Evolutionary conservation across 1,140 invertebrate genomes (phyloP), one percentile per base, ranked within the genome.

Genomic region (Propsilocerus akamusi): DNA sequence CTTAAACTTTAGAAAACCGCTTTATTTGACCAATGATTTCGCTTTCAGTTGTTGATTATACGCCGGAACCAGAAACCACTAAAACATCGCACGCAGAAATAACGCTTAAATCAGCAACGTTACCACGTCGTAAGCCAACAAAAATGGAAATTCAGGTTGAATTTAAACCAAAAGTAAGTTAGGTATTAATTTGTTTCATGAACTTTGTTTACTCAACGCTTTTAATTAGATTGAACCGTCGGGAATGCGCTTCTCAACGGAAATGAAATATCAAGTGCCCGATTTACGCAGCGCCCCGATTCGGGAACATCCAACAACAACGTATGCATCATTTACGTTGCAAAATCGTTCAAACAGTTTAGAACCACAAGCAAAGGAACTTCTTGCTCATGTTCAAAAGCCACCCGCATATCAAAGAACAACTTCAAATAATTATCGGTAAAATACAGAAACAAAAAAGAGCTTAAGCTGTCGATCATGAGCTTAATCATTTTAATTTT

Each of bases 101-200:
- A 30, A 77, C 73, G 2, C 57, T 79, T 8, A 79, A 80, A 56
- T 79, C 76, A 48, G 76, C 77, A 3, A 80, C 78, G 0, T 61
- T 80, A 49, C 76, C 77, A 4, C 70, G 78, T 52, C 72, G 73
- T 8, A 72, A 75, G 51, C 70, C 72, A 53, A 77, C 75, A 11
- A 79, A 79, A 60, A 72, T 76, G 2, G 76, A 80, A 59, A 77
- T 81, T 25, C 73, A 74, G 49, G 57, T 80, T 51, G 68, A 73
- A 26, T 64, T 62, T 20, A 62, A 65, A 46, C 57, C 55, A 25
- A 58, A 64, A 41, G 49, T 58, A 47, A 48, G 26, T 8, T 12
- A 26, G 5, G 11, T n/a, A 20, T 14, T 24, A n/a, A n/a, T n/a
- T n/a, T n/a, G n/a, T n/a, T n/a, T n/a, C n/a, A n/a, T 34, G 26